Base-by-base conservation (phyloP, 2,797 vertebrate genomes). In the Austrolebias charrua region DNA sequence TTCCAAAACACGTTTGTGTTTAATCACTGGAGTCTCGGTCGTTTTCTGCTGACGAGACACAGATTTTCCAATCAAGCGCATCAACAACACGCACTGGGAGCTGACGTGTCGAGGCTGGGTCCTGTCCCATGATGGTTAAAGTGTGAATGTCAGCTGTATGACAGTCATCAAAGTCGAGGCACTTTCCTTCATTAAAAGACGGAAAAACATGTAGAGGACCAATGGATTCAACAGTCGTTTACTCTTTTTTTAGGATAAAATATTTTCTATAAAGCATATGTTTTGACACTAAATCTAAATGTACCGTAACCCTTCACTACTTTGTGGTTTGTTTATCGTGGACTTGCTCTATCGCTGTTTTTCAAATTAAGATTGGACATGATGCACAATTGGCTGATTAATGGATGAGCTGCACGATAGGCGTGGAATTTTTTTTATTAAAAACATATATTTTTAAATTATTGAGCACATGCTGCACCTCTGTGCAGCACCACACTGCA, bases 1-100 rank as follows among this genome's bases (percentile, higher is more conserved):
- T 53, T 24, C 0, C 5, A 51, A 63, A 42, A 18, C 66, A 62
- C 65, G 73, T 76, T 71, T 69, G 60, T 72, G 75, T 60, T 60
- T 54, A 44, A 29, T 60, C 50, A 0, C 13, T 16, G 56, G 11
- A 4, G 19, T 2, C 55, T 76, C 45, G 2, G 1, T 13, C 0
- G 51, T 45, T 31, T 42, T 0, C 40, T 0, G 43, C 28, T 61
- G 51, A 45, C 56, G 4, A 78, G 40, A 33, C 24, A 2, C 52
- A 44, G 35, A 51, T 60, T 55, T 50, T 20, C 49, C 53, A 14
- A 31, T 61, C 16, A 13, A 0, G 47, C 68, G 4, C 40, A 62
- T 59, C 67, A 65, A 66, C 66, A 45, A 53, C 52, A 60, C 65
- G 0, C 19, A 16, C 5, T 12, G 66, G 67, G 10, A 47, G 67